These are phyloP conservation scores for Acromyrmex heyeri DNA, from an alignment of 1,140 invertebrate species.

Conservation along the genomic window DNA sequence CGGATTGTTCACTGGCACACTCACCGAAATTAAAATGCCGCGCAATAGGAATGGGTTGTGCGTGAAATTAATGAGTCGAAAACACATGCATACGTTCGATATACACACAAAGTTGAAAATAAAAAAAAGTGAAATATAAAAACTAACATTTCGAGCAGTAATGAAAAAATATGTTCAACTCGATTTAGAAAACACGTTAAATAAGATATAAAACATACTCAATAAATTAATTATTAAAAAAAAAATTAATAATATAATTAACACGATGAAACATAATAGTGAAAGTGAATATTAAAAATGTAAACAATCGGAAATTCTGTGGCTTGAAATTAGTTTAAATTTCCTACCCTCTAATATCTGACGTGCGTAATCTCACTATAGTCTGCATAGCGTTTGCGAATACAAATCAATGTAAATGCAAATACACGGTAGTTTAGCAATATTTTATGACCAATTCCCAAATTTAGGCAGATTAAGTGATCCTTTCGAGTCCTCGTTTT, in stretches of 20 bases:
- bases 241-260: neutral
- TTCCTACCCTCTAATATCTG: neutral
- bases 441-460: constrained; percentile 21
- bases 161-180: neutral
- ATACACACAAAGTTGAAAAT: neutral
- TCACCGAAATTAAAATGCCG: constrained; percentile 57
- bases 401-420: constrained; percentile 36
- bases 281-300: constrained; percentile 4
- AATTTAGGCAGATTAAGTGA: neutral
- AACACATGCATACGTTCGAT: neutral
- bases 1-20: constrained; percentile 60
- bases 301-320: neutral
- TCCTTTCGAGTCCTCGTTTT: neutral
- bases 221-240: neutral
- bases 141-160: neutral
- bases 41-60: constrained; percentile 24
- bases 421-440: constrained; percentile 12
- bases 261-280: neutral
- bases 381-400: neutral
- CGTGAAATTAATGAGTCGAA: constrained; percentile 46
- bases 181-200: neutral
- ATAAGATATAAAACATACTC: no score
- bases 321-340: neutral
- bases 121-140: neutral
- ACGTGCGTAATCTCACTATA: constrained; percentile 2